phyloP scores from a whole-genome alignment of 2,888 invertebrate species.

The Drosophila diplacantha region DNA sequence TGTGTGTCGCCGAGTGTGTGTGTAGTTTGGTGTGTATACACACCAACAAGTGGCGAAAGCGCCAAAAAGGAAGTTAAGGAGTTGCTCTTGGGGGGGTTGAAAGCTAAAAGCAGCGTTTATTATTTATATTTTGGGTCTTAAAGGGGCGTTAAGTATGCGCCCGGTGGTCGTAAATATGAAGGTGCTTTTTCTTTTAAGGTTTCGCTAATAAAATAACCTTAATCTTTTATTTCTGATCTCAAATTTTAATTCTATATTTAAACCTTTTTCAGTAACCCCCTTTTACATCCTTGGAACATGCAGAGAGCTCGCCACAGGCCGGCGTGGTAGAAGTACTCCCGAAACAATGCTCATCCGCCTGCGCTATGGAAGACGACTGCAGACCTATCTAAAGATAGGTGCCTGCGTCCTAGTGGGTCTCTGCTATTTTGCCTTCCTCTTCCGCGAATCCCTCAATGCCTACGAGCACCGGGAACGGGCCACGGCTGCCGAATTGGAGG shows the following conservation, averaged over 20 bases:
- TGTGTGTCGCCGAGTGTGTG: conserved; percentile 10
- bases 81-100: background rate
- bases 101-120: background rate
- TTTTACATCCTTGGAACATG: conserved; percentile 40
- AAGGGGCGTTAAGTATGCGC: background rate
- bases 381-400: conserved; percentile 74
- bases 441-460: conserved; percentile 76
- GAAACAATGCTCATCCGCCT: conserved; percentile 72
- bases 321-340: conserved; percentile 21
- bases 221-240: background rate
- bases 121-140: background rate
- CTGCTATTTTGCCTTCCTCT: conserved; percentile 76
- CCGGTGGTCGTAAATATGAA: too few species aligned
- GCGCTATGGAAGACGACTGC: conserved; percentile 73
- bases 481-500: conserved; percentile 49
- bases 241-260: background rate
- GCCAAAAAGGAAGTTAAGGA: conserved; percentile 28
- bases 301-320: conserved; percentile 21
- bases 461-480: conserved; percentile 73
- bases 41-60: conserved; percentile 63
- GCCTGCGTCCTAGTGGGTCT: conserved; percentile 71
- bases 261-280: background rate
- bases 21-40: conserved; percentile 42
- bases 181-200: background rate
- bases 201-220: background rate